Evolutionary conservation across 2,888 invertebrate species (phyloP), one percentile per base, ranked within the genome.

Genomic region (Yponomeuta evonymella): DNA sequence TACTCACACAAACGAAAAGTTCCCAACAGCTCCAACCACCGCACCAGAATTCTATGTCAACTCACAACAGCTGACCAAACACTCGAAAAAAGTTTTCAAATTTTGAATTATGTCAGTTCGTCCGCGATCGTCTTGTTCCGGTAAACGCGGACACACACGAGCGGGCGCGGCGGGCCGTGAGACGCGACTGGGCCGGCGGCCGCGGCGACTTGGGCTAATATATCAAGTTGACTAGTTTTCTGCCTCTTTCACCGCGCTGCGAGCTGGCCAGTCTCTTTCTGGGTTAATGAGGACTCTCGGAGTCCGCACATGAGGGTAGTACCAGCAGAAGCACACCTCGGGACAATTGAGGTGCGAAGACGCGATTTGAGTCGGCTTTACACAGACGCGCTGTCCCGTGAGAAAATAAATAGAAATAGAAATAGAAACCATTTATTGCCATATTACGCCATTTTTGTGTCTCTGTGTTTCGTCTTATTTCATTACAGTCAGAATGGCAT

Each of bases 241-340:
- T 68, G 23, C 68, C 23, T 68, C 68, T 68, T 68, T 68, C 68
- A 68, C 68, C 36, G 68, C 48, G 36, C 67, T 48, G 48, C 29
- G 11, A 48, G 51, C 68, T 43, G 33, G 67, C 67, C 67, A 67
- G 67, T 67, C 67, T 67, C 67, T 67, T 68, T 68, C 68, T 68
- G 51, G 68, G 68, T 68, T 68, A 68, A 68, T 68, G 68, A 68
- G 68, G 30, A 68, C 23, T 51, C 68, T 51, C 62, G 15, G 36
- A 43, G 64, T 43, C 36, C 43, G 12, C 11, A 58, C 51, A 58
- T 12, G 15, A 15, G 51, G 12, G 15, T 1, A 58, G 2, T 58
- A 15, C 15, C 15, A 58, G 51, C 51, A 58, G 51, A 58, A 58
- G 51, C 51, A 15, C 15, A 12, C 12, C 51, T 58, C 3, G 51